Base-by-base conservation (phyloP, 92 coral and sea anemone species). In the Bergia puertoricense region DNA sequence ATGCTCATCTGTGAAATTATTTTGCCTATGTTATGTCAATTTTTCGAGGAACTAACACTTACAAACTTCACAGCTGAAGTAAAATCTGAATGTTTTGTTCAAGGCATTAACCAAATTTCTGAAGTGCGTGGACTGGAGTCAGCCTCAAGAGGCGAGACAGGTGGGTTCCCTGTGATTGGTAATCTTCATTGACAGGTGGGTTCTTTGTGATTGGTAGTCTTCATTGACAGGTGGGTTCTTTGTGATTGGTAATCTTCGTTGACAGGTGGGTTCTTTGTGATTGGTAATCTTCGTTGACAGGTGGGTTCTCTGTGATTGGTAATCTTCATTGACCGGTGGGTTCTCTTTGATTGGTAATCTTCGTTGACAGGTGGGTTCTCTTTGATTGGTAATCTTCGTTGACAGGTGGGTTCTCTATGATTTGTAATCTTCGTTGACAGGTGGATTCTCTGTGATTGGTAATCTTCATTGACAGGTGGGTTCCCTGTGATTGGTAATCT, bases 81-180 rank as follows among this genome's bases (percentile, higher is more conserved):
- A 86, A 30, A 38, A 40, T n/a, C 62, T 41, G 10, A n/a, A 22
- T 59, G 3, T 77, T 30, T 62, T 43, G 77, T 86, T 54, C 20
- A 81, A 97, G 99, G 99, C 99, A 23, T 82, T 97, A 77, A 97
- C 99, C 71, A 97, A 97, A 91, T 97, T 97, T 86, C 89, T 97
- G 8, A 97, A 97, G 84, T 97, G 99, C 76, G 99, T 97, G 38
- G 98, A 97, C 81, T 97, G 99, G 99, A 95, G 91, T 81, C 96
- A 97, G 76, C 95, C 98, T 20, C 99, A 97, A 69, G 99, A 97
- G 85, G 98, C 98, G 2, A 93, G 87, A 81, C 99, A 97, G 98
- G 99, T 97, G 48, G 8, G 75, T 46, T 5, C 22, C 10, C 36
- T 79, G 43, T 30, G 40, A 30, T 72, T 3, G 22, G 37, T 74